Conservation (phyloP, 2,113 vertebrate species). For the Indicator indicator region DNA sequence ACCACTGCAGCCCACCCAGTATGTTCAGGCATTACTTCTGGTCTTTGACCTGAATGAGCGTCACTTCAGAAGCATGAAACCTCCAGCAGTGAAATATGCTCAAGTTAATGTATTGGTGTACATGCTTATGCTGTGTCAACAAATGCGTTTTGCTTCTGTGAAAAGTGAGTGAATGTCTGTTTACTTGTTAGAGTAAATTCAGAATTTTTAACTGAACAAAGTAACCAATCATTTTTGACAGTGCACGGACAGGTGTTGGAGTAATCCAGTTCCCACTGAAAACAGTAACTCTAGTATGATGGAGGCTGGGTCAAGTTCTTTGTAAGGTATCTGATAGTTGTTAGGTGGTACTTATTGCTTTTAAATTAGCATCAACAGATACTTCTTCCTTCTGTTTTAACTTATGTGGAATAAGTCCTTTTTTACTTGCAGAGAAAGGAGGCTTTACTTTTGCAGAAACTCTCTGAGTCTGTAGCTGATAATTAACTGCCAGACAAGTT, state of each 20-base stretch:
- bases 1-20: neutral
- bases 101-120: neutral
- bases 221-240: neutral
- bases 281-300: neutral
- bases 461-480: slow-evolving; percentile 23
- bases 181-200: neutral
- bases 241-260: neutral
- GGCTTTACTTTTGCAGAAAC: neutral
- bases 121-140: neutral
- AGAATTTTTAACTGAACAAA: neutral
- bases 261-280: neutral
- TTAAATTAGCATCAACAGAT: neutral
- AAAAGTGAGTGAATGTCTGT: neutral
- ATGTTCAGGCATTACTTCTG: neutral
- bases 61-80: neutral
- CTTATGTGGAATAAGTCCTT: neutral
- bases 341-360: neutral
- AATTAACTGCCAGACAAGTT: slow-evolving; percentile 27
- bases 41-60: neutral
- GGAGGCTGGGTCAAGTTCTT: neutral
- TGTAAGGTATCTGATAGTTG: neutral
- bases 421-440: neutral
- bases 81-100: neutral
- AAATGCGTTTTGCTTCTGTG: neutral
- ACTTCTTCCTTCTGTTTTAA: neutral